Conservation (phyloP, 2,113 vertebrate genomes). For the Malurus elegans region DNA sequence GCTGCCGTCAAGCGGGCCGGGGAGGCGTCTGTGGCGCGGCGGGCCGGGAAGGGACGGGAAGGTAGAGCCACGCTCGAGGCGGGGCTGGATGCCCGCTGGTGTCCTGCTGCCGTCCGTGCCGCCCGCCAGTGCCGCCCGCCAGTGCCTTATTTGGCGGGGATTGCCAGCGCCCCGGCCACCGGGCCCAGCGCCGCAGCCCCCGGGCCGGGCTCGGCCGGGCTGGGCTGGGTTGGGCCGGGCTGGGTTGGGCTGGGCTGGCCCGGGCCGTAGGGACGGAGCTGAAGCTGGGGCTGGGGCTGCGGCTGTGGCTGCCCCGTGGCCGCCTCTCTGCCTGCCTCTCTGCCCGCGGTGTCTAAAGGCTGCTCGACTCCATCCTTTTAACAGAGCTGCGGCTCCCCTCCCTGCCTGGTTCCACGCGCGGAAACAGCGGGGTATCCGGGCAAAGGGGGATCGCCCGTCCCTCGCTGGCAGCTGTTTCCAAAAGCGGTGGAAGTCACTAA, state of each 20-base stretch:
- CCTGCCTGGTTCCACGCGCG: background rate
- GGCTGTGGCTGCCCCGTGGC: background rate
- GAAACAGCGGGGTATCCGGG: background rate
- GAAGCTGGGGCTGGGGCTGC: too few species aligned
- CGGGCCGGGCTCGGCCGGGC: background rate
- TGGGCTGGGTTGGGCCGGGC: background rate
- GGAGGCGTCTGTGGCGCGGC: background rate
- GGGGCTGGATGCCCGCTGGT: background rate
- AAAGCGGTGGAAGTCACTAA: accelerated
- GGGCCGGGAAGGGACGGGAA: background rate
- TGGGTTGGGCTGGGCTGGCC: background rate
- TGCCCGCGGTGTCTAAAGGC: background rate
- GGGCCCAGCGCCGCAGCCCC: background rate
- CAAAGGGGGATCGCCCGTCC: accelerated
- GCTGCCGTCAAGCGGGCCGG: constrained; percentile 43
- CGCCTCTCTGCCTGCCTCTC: background rate
- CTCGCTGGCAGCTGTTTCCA: accelerated
- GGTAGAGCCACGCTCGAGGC: background rate
- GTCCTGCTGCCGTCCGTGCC: background rate
- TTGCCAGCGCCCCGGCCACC: background rate
- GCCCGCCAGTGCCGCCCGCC: background rate
- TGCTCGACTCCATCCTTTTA: background rate
- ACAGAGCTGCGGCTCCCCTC: too few species aligned
- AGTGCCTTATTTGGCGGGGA: constrained; percentile 11
- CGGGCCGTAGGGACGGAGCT: background rate